These are phyloP conservation scores for Anastrepha ludens DNA, from an alignment of 1,140 invertebrate genomes.

Conservation along the genomic window DNA sequence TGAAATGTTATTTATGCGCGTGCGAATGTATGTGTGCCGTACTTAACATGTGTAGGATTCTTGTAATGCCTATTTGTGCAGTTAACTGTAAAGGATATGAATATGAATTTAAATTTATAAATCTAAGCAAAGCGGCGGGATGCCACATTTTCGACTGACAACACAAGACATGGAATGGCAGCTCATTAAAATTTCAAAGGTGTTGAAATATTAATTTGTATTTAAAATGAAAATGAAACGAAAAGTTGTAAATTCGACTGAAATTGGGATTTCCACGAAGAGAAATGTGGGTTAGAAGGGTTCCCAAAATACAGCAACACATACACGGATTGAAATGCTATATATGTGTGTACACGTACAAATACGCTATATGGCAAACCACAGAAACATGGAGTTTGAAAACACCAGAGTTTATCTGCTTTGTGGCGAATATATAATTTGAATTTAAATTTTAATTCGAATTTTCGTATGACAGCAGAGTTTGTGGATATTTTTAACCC, in stretches of 20 bases:
- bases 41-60: conserved; percentile 22
- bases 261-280: neutral
- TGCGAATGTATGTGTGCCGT: neutral
- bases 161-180: neutral
- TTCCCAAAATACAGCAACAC: neutral
- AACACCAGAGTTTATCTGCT: neutral
- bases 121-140: conserved; percentile 22
- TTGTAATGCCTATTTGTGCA: conserved; percentile 25
- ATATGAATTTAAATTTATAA: conserved; percentile 52
- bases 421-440: conserved; percentile 25
- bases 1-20: neutral
- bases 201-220: conserved; percentile 54
- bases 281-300: neutral
- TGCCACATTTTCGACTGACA: neutral
- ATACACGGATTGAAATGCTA: neutral
- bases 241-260: conserved; percentile 40
- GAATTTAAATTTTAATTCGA: conserved; percentile 38
- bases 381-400: neutral
- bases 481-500: neutral
- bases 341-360: neutral
- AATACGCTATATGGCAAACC: neutral
- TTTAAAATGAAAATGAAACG: conserved; percentile 52
- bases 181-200: conserved; percentile 56
- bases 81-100: conserved; percentile 52
- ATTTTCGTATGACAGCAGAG: conserved; percentile 13